These are phyloP conservation scores for Aphaenogaster rudis DNA, from an alignment of 1,140 invertebrate species.

Conservation along the genomic window DNA sequence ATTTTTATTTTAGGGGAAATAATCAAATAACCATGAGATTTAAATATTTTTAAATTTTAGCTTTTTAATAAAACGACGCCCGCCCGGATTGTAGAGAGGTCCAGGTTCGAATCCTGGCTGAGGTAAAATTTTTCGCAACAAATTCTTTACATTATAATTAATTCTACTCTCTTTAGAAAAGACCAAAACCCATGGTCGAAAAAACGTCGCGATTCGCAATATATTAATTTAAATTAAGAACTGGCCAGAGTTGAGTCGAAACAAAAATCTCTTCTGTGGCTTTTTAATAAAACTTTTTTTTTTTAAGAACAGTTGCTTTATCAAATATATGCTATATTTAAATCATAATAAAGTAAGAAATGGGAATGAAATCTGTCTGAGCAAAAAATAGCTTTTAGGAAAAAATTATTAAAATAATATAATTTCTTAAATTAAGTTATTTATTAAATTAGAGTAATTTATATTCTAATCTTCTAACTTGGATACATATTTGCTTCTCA, in stretches of 20 bases:
- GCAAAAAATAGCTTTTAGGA: background rate
- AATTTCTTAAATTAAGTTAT: background rate
- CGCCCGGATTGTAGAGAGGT: too few species aligned
- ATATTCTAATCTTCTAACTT: background rate
- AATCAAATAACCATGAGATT: background rate
- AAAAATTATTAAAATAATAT: background rate
- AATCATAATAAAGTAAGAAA: background rate
- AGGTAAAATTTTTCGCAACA: too few species aligned
- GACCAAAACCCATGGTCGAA: too few species aligned
- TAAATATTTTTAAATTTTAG: background rate
- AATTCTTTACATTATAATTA: too few species aligned
- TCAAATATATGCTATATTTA: background rate
- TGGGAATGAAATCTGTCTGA: background rate
- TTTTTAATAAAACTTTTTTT: slow-evolving; percentile 2
- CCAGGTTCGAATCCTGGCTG: too few species aligned
- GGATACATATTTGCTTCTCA: background rate
- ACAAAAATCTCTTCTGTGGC: too few species aligned
- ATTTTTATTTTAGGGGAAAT: slow-evolving; percentile 21
- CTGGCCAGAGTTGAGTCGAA: too few species aligned
- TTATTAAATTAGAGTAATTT: background rate
- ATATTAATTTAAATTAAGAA: too few species aligned
- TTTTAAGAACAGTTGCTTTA: background rate
- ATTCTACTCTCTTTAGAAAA: too few species aligned
- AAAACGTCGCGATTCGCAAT: too few species aligned
- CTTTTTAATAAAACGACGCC: background rate